Evolutionary conservation across 92 coral and sea anemone genomes (phyloP), one percentile per base, ranked within the genome.

Genomic region (Heteractis magnifica): DNA sequence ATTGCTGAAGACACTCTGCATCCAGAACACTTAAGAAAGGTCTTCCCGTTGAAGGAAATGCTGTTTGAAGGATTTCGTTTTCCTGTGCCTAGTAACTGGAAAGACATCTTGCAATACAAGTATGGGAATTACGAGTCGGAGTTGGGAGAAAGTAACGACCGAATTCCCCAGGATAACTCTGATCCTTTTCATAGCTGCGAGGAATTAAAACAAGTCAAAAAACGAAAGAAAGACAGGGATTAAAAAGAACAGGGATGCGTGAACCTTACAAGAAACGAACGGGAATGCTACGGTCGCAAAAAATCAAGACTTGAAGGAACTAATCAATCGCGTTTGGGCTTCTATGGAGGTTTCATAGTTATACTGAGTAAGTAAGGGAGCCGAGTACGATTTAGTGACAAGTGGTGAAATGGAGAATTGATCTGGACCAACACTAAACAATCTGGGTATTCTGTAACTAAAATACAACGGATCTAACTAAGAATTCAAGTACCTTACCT

Each of bases 51-150:
- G 11, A 64, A 72, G 41, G 65, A 86, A 14, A 85, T 91, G 91
- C 68, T 80, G 48, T 91, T 91, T 55, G 94, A 91, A 75, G 94
- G 94, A 9, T 91, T 91, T 77, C 72, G 56, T 19, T 82, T 91
- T 50, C 89, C 89, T 6, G 92, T 91, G 15, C 94, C 94, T 8
- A 81, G 73, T 4, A 88, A 85, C 79, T 91, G 94, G 94, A 50
- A 51, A 41, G 74, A 14, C 18, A 71, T 74, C 14, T 49, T 91
- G 71, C 4, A 34, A 14, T 11, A 82, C 58, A 49, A 15, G 12
- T 91, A 85, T 60, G 90, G 88, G 2, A 78, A 88, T 73, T 87
- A 80, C 55, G 16, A 77, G 21, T 62, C 60, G 0, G 85, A 88
- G 7, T 84, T 88, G 10, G 77, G 74, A 4, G 84, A 71, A 51